These are phyloP conservation scores for Thaleichthys pacificus DNA, from an alignment of 2,797 vertebrate genomes.

Conservation along the genomic window DNA sequence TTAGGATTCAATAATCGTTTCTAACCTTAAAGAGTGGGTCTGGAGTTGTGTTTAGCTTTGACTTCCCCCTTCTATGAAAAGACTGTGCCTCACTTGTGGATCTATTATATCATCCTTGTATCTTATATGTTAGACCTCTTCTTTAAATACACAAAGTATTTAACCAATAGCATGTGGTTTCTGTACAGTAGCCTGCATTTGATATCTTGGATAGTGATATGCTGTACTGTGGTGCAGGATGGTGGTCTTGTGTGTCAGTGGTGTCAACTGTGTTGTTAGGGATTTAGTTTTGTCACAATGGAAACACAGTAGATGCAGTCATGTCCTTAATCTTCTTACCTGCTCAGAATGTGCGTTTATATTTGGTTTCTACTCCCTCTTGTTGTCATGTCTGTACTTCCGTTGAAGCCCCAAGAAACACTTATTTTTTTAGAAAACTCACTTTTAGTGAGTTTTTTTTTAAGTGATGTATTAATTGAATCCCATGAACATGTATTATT, in stretches of 20 bases:
- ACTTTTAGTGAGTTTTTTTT: neutral
- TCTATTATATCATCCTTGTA: slow-evolving; percentile 14
- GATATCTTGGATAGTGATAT: slow-evolving; percentile 43
- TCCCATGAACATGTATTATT: slow-evolving; percentile 27
- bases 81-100: slow-evolving; percentile 51
- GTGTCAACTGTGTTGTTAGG: slow-evolving; percentile 21
- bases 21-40: slow-evolving; percentile 15
- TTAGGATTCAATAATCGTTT: slow-evolving; percentile 12
- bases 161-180: slow-evolving; percentile 55
- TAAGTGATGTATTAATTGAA: slow-evolving; percentile 17
- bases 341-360: slow-evolving; percentile 37
- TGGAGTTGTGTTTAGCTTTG: slow-evolving; percentile 34
- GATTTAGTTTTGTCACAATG: slow-evolving; percentile 16
- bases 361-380: slow-evolving; percentile 1
- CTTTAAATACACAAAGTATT: slow-evolving; percentile 24
- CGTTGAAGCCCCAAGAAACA: slow-evolving; percentile 7
- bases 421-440: neutral
- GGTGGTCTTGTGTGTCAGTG: slow-evolving; percentile 30
- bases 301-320: slow-evolving; percentile 6
- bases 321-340: neutral
- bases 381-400: slow-evolving; percentile 14
- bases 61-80: slow-evolving; percentile 27
- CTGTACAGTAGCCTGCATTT: slow-evolving; percentile 42
- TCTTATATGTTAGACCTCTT: slow-evolving; percentile 12
- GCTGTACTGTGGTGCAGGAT: slow-evolving; percentile 24